Evolutionary conservation across 2,797 vertebrate genomes (phyloP).

Genomic region (Tarsius wallacei): DNA sequence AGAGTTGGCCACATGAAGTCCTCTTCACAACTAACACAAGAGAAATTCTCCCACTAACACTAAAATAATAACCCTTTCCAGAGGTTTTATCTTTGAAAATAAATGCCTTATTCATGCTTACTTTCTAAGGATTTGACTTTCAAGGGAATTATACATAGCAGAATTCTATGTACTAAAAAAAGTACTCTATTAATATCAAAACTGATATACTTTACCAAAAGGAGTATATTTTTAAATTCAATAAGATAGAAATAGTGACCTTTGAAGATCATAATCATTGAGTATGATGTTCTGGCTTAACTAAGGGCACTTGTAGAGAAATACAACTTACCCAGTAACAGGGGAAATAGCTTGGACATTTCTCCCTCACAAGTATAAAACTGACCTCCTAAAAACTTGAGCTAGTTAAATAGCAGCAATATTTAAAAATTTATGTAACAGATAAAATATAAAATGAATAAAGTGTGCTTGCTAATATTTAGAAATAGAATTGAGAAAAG

Average conservation of each 20-base stretch:
- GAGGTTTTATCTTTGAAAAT: conserved; percentile 39
- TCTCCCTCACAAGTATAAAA: not conserved
- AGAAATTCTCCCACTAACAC: not conserved
- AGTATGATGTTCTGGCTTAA: not conserved
- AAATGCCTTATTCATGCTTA: conserved; percentile 30
- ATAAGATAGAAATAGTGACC: conserved; percentile 8
- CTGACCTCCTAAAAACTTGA: not conserved
- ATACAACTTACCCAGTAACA: not conserved
- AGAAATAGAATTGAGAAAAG: conserved; percentile 35
- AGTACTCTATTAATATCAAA: conserved; percentile 20
- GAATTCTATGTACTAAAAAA: conserved; percentile 51
- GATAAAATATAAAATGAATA: conserved; percentile 18
- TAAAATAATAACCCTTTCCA: conserved; percentile 15
- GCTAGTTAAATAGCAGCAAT: not conserved
- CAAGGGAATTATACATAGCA: not conserved
- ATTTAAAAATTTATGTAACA: conserved; percentile 45
- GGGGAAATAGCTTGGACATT: not conserved
- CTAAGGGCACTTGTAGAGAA: conserved; percentile 44
- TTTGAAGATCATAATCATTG: conserved; percentile 40
- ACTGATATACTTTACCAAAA: conserved; percentile 8
- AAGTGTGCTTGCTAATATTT: conserved; percentile 52
- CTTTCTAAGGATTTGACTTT: conserved; percentile 53
- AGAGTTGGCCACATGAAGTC: not conserved
- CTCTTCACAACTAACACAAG: not conserved
- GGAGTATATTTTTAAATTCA: not conserved